Percentiles rank a stretch among this genome's conserved stretches.
phyloP scores from a whole-genome alignment of 1,140 invertebrate genomes.

The Drosophila pseudoobscura region DNA sequence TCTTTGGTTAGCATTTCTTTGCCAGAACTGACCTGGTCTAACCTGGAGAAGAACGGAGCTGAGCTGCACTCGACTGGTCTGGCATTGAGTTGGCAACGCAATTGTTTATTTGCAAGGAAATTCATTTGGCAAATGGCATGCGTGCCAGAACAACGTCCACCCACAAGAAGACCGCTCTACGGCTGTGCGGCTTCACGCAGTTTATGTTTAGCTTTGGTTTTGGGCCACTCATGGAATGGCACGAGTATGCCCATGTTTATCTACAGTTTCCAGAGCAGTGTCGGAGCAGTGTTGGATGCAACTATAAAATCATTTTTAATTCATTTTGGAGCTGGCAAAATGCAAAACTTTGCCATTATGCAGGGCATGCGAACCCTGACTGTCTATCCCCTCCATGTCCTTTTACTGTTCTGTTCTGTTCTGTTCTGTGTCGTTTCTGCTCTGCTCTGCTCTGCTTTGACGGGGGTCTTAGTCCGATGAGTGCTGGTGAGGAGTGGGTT shows the following conservation, averaged over 20 bases:
- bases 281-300: constrained; percentile 20
- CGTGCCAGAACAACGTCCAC: constrained; percentile 18
- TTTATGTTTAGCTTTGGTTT: constrained; percentile 34
- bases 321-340: constrained; percentile 44
- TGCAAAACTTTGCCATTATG: constrained; percentile 45
- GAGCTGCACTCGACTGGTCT: background rate
- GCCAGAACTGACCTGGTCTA: constrained; percentile 5
- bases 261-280: constrained; percentile 36
- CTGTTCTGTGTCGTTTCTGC: too few species aligned
- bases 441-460: constrained; percentile 9
- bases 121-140: constrained; percentile 58
- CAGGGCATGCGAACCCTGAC: too few species aligned
- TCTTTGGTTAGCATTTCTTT: constrained; percentile 7
- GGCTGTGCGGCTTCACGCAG: constrained; percentile 1
- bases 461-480: constrained; percentile 22
- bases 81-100: constrained; percentile 10
- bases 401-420: background rate
- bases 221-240: constrained; percentile 35
- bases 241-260: constrained; percentile 40
- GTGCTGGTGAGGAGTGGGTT: background rate
- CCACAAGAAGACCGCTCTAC: background rate
- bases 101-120: constrained; percentile 50
- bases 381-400: too few species aligned
- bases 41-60: constrained; percentile 1
- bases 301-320: constrained; percentile 57